Conservation (phyloP, 2,113 vertebrate genomes). For the Chroicocephalus ridibundus region DNA sequence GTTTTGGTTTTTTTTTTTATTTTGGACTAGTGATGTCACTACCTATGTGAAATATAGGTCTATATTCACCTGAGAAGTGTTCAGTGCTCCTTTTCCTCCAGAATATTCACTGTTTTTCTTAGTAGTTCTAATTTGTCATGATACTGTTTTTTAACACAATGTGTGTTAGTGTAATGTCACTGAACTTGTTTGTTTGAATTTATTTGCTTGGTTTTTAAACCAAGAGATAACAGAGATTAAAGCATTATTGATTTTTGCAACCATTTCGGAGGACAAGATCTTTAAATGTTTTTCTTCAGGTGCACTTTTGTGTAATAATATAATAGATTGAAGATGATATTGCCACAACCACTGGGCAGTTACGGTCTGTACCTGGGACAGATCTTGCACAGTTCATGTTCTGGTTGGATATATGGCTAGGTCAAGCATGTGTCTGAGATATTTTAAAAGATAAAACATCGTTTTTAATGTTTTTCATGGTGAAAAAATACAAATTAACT, state of each 20-base stretch:
- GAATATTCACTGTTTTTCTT: neutral
- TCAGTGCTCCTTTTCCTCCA: neutral
- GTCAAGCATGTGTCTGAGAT: neutral
- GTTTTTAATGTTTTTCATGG: neutral
- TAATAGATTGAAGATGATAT: neutral
- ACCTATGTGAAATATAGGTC: neutral
- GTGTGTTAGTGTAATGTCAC: neutral
- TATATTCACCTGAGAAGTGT: neutral
- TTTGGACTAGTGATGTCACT: neutral
- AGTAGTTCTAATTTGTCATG: neutral
- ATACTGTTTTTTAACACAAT: neutral
- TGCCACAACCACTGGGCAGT: neutral
- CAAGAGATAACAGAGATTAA: neutral
- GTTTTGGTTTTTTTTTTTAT: neutral
- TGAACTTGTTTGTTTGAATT: neutral
- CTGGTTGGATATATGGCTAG: neutral
- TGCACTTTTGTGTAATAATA: neutral
- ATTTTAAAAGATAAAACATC: neutral
- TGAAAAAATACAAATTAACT: neutral
- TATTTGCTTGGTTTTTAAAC: neutral
- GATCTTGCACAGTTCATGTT: neutral
- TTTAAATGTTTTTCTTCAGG: neutral
- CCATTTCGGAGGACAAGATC: neutral
- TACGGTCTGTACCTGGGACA: neutral
- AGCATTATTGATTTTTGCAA: neutral